phyloP scores from a whole-genome alignment of 2,888 invertebrate species.

The Sialis lutaria region DNA sequence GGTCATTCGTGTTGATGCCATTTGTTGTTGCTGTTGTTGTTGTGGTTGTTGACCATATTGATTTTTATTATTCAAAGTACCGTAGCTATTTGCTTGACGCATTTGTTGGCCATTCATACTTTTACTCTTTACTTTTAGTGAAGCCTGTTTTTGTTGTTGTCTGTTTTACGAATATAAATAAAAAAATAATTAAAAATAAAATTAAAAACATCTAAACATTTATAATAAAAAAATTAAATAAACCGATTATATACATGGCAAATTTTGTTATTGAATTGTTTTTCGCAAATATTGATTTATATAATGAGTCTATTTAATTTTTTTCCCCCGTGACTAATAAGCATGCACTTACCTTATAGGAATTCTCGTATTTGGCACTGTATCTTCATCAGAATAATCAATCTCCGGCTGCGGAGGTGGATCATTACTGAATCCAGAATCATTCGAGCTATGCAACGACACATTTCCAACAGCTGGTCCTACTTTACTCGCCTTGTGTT shows the following conservation, averaged over 20 bases:
- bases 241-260: no score
- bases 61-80: no score
- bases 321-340: no score
- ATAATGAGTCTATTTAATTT: no score
- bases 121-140: no score
- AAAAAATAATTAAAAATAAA: slow-evolving; percentile 15
- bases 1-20: slow-evolving; percentile 25
- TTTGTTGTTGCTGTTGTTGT: slow-evolving; percentile 20
- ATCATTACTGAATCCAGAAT: slow-evolving; percentile 83
- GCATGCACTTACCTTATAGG: slow-evolving; percentile 28
- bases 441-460: slow-evolving; percentile 79
- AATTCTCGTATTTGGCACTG: slow-evolving; percentile 34
- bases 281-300: no score
- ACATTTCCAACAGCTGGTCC: slow-evolving; percentile 43
- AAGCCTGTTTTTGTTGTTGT: no score
- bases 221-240: no score
- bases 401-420: slow-evolving; percentile 74
- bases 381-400: slow-evolving; percentile 80
- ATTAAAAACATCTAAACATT: slow-evolving; percentile 7
- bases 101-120: no score
- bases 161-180: slow-evolving; percentile 1
- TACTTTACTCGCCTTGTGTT: slow-evolving; percentile 19
- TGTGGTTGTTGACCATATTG: not conserved
- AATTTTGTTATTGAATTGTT: no score
- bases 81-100: no score